These are phyloP conservation scores for Podarcis lilfordi DNA, from an alignment of 2,797 vertebrate genomes.

Conservation along the genomic window DNA sequence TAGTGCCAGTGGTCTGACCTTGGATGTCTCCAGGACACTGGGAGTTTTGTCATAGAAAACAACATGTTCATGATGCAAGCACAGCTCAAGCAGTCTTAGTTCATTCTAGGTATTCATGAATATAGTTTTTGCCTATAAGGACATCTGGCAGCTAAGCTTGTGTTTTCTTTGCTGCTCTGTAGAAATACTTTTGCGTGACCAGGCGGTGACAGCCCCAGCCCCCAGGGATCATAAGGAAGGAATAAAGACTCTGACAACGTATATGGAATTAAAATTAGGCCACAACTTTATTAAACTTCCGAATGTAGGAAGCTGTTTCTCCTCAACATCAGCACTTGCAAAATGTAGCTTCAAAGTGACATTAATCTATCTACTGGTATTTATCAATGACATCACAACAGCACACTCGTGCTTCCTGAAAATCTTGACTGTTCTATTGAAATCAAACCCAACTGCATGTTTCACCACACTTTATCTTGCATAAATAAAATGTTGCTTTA, in stretches of 20 bases:
- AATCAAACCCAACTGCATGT: background rate
- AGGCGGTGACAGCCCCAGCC: too few relatives aligned
- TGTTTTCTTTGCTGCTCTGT: background rate
- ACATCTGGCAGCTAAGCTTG: background rate
- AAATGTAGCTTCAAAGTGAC: background rate
- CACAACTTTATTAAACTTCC: too few relatives aligned
- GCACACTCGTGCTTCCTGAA: background rate
- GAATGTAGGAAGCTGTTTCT: background rate
- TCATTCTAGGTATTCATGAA: background rate
- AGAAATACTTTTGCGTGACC: background rate
- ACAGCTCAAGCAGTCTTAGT: background rate
- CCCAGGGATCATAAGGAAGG: too few relatives aligned
- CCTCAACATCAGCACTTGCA: background rate
- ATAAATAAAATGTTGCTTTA: conserved; percentile 37
- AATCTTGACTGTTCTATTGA: background rate
- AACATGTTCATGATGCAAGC: too few relatives aligned
- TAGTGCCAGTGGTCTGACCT: too few relatives aligned
- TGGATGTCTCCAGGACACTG: too few relatives aligned
- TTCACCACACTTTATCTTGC: conserved; percentile 48
- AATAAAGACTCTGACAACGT: too few relatives aligned
- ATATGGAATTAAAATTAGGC: too few relatives aligned
- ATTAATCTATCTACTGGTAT: background rate
- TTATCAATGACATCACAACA: background rate
- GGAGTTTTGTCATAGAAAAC: too few relatives aligned
- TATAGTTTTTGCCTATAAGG: background rate